phyloP scores from a whole-genome alignment of 2,888 invertebrate species.

The Nebria brevicollis region DNA sequence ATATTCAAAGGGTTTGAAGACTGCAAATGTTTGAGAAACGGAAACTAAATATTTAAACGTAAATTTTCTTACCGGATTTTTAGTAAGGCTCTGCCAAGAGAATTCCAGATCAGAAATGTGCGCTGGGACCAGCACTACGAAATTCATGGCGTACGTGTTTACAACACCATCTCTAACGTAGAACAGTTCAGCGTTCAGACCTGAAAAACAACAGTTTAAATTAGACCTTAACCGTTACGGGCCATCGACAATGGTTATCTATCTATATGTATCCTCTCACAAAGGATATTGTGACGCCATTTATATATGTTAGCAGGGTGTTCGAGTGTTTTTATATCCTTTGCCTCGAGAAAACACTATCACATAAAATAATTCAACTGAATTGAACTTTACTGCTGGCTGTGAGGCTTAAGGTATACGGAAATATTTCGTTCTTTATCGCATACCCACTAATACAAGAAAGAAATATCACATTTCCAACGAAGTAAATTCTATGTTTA shows the following conservation, averaged over 20 bases:
- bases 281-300: constrained; percentile 38
- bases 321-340: too few species aligned
- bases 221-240: neutral
- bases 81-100: constrained; percentile 83
- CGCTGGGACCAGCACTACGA: constrained; percentile 82
- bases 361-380: too few species aligned
- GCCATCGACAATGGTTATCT: constrained; percentile 14
- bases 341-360: too few species aligned
- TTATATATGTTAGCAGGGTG: constrained; percentile 30
- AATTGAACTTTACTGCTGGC: too few species aligned
- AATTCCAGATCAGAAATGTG: constrained; percentile 84
- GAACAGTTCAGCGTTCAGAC: constrained; percentile 79
- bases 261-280: constrained; percentile 23
- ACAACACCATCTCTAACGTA: constrained; percentile 86
- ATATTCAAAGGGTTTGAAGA: too few species aligned
- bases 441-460: too few species aligned
- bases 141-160: constrained; percentile 86
- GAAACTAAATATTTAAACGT: constrained; percentile 5
- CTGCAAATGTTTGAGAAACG: too few species aligned
- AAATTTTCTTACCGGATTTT: constrained; percentile 73
- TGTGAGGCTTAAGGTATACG: too few species aligned
- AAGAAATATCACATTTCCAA: too few species aligned
- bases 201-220: constrained; percentile 62
- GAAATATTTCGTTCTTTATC: too few species aligned
- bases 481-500: too few species aligned